These are phyloP conservation scores for Trissolcus basalis DNA, from an alignment of 1,140 invertebrate species.

Conservation along the genomic window DNA sequence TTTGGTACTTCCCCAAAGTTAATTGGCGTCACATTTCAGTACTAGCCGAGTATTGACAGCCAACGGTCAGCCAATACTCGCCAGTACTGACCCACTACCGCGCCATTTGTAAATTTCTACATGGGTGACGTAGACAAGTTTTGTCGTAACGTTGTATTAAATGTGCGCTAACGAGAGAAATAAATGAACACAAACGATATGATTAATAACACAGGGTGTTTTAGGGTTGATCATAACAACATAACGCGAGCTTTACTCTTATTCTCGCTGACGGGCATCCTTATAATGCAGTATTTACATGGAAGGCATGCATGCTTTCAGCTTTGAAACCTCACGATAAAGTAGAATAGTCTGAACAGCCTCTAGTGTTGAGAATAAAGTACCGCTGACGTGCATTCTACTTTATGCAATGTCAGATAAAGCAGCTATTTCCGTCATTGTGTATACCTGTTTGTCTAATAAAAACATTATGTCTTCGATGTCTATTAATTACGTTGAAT, in stretches of 20 bases:
- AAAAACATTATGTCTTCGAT: constrained; percentile 34
- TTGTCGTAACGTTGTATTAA: constrained; percentile 44
- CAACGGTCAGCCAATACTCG: no score
- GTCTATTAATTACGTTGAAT: constrained; percentile 26
- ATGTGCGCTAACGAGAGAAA: constrained; percentile 44
- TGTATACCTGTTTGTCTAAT: constrained; percentile 40
- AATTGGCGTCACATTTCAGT: no score
- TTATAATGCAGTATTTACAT: constrained; percentile 51
- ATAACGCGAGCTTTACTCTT: constrained; percentile 38
- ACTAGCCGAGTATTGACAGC: no score
- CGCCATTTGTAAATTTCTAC: no score
- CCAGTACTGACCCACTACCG: no score
- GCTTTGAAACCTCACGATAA: constrained; percentile 44
- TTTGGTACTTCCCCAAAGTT: no score
- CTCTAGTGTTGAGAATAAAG: constrained; percentile 44
- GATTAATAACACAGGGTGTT: constrained; percentile 41
- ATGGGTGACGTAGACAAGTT: constrained; percentile 37
- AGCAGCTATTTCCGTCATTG: constrained; percentile 39
- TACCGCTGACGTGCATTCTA: constrained; percentile 48
- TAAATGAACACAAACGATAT: constrained; percentile 43
- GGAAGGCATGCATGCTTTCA: constrained; percentile 35
- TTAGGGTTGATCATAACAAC: constrained; percentile 37
- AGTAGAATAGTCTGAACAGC: constrained; percentile 44
- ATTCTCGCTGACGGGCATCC: constrained; percentile 36
- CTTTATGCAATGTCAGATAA: constrained; percentile 42